A percentile compares a stretch with the other conserved stretches of the same genome.
Conservation (phyloP, 2,888 invertebrate species). For the Pheosia gnoma region DNA sequence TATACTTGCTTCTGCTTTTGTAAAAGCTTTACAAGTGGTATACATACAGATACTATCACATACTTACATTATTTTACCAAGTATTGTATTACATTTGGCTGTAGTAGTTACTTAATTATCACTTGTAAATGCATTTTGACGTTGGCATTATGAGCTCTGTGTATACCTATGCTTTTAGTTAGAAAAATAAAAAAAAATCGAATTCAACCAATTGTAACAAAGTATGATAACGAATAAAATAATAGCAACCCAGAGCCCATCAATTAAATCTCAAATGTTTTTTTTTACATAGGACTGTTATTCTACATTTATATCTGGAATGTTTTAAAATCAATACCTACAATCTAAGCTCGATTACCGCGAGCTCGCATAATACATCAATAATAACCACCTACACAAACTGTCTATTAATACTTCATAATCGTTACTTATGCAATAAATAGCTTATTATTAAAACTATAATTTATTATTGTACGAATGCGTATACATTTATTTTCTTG, state of each 20-base stretch:
- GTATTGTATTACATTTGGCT: constrained; percentile 26
- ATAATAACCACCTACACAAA: constrained; percentile 51
- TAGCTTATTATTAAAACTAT: constrained; percentile 69
- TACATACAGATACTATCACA: constrained; percentile 34
- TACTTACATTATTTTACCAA: constrained; percentile 23
- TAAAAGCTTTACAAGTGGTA: constrained; percentile 15
- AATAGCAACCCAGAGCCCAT: constrained; percentile 19
- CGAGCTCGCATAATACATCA: constrained; percentile 54
- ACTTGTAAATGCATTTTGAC: constrained; percentile 15
- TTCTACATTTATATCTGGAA: constrained; percentile 48
- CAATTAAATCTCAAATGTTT: constrained; percentile 8
- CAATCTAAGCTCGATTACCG: constrained; percentile 32
- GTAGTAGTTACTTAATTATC: constrained; percentile 33
- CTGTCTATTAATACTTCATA: constrained; percentile 59
- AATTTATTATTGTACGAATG: constrained; percentile 82
- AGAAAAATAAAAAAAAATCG: neutral
- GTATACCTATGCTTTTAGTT: neutral
- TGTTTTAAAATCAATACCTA: constrained; percentile 42
- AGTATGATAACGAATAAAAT: neutral
- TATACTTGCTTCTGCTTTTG: constrained; percentile 11
- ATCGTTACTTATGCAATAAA: constrained; percentile 72
- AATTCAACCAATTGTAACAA: neutral
- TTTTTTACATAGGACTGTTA: constrained; percentile 25
- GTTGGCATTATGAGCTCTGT: constrained; percentile 23
- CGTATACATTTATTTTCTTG: constrained; percentile 80